Evolutionary conservation across 2,888 invertebrate species (phyloP), one percentile per base, ranked within the genome.

Genomic region (Calliphora vomitoria): DNA sequence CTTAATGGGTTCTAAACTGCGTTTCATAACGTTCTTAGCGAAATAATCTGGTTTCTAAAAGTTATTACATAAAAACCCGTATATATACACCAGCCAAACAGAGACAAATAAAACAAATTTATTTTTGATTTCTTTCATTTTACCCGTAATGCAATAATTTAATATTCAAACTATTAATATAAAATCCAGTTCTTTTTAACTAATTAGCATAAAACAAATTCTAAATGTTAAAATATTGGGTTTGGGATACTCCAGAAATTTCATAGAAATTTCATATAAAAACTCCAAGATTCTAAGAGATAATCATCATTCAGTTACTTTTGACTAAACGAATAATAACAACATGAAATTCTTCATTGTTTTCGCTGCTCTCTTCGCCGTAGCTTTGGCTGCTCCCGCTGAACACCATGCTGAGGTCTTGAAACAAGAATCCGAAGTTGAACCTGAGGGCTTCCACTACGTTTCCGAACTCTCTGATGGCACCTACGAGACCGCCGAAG

Each of bases 401-500:
- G 78, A 79, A 13, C 68, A 79, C 2, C 55, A 79, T 55, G 95
- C 95, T 1, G 94, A 94, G 89, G 94, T 95, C 85, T 76, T 95
- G 47, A 94, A 94, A 81, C 95, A 95, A 89, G 95, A 95, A 41
- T 93, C 93, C 85, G 94, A 95, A 91, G 89, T 90, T 8, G 86
- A 88, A n/a, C 89, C 90, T 31, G 89, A 90, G 41, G 94, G 93
- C 89, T 95, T 58, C 53, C 64, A 68, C 58, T 87, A 60, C 75
- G 76, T 58, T 20, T 4, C 13, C 41, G 69, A 60, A 10, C 60
- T 62, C 55, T 53, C 47, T 0, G 72, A 74, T 58, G 74, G 66
- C n/a, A 81, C 74, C 8, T 11, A 41, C 4, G 2, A 60, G 3
- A 50, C 69, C 15, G 81, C 81, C 55, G 82, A 66, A 10, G 85